Evolutionary conservation across 2,888 invertebrate genomes (phyloP), one percentile per base, ranked within the genome.

Genomic region (Hypselothyrea guttata): DNA sequence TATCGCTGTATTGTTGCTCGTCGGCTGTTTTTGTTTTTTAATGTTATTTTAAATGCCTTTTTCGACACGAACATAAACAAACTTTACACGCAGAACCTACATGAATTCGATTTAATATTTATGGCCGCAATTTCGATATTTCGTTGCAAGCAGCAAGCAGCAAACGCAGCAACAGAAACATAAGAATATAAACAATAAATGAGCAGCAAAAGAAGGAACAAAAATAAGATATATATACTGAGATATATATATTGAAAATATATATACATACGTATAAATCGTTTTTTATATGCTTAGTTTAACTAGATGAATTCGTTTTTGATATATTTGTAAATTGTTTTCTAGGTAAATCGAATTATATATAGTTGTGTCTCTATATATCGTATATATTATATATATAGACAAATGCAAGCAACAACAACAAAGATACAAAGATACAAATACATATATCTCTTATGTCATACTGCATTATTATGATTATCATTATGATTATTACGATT

Each of bases 321-420:
- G 72, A 75, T 84, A 83, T 81, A 81, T 83, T 81, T 83, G 82
- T 84, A 81, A 81, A 83, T 83, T 83, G 82, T 83, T 83, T 83
- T 86, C 72, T 88, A 88, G 88, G 76, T 88, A 88, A 88, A 87
- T 87, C 86, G 83, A 88, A 84, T 87, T 87, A 86, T 84, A 87
- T 75, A 62, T 45, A 59, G 27, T 28, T 37, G 31, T 62, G 55
- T 41, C 55, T 52, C 54, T 60, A 57, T 62, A 64, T 60, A 71
- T 52, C 51, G 12, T 28, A 51, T 41, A 46, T 37, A 45, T 35
- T 13, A 34, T 22, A 35, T 30, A 47, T 49, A 54, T 40, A 42
- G 41, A 15, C 46, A 45, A 31, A 15, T 37, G 13, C 12, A 16
- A 46, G 15, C 15, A 38, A 15, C 28, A 31, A 45, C 49, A 58